Base-by-base conservation (phyloP, 2,888 invertebrate genomes). In the Orchestes rusci region DNA sequence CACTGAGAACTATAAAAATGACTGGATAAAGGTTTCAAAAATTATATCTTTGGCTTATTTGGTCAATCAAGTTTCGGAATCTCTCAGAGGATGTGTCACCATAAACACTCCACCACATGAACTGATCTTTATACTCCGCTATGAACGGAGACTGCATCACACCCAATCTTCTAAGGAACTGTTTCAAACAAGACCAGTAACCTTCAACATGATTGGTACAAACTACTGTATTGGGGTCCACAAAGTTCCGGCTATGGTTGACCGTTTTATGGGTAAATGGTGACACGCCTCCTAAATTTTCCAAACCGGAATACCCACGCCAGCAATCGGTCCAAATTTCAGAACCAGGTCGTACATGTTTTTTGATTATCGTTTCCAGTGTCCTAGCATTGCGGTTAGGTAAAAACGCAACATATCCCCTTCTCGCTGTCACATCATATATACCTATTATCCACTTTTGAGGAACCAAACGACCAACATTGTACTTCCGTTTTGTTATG, bases 271-370 rank as follows among this genome's bases (percentile, higher is more conserved):
- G 47, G 5, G 17, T 31, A 16, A 19, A 47, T 2, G 42, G 37
- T 3, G 42, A 42, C 3, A 35, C 46, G 4, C 42, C 37, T 8
- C 15, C 32, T 17, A 46, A 38, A 32, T 20, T 16, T 3, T 3
- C 4, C 7, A 47, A 19, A 4, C 17, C 19, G 3, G 2, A 1
- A 17, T 39, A 47, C 4, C 39, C 35, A 4, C 31, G 15, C 43
- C 43, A 44, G 8, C 33, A 39, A 16, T 47, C 47, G 4, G 43
- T 47, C 43, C 43, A 47, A 16, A 47, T 44, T 2, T 39, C 35
- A 3, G 18, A 27, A 4, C 43, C 43, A n/a, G 47, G 43, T 4
- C 8, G 15, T 16, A 47, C 43, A 33, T 39, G 34, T 13, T 32
- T 15, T 8, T 15, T n/a, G 12, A 43, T 43, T n/a, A 28, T 17